Base-by-base conservation (phyloP, 2,113 vertebrate genomes). In the Himantopus leucocephalus region DNA sequence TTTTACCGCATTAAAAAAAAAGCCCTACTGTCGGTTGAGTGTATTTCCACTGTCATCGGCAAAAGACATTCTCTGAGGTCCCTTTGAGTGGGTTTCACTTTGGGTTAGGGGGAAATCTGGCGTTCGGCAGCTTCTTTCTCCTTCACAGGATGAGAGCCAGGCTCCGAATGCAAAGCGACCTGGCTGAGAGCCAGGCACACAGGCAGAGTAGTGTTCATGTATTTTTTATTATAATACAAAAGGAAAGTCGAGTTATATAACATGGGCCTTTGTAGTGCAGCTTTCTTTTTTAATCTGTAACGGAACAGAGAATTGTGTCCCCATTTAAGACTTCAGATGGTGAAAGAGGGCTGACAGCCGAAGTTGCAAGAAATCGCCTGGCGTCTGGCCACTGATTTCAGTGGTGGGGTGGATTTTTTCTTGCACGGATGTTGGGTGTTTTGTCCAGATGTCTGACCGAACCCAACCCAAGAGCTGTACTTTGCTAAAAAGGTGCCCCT, bases 171-270 rank as follows among this genome's bases (percentile, higher is more conserved):
- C 88, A 45, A 56, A 92, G 94, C 1, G 9, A 12, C 32, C 83
- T 90, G 94, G 95, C 81, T 2, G 18, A 16, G 85, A 62, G 88
- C 96, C 96, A 92, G 91, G 86, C 78, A 48, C 47, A 27, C 71
- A 47, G 60, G 85, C 88, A 17, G 85, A 75, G 88, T 35, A 94
- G 92, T 64, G 77, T 53, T 97, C 86, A n/a, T 87, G 68, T 91
- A 87, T 87, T 96, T 96, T 94, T 96, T 71, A 96, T 82, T 48
- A 30, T 6, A n/a, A 85, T 53, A 96, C 92, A 91, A 92, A 97
- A 93, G 76, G 76, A 18, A 90, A 84, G 68, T 8, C 1, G 14
- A 60, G 87, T 95, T 94, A 93, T 10, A 22, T 88, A 94, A 94
- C 48, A 26, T 0, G 3, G 67, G 60, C 66, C 91, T 93, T 73